Evolutionary conservation across 1,140 invertebrate genomes (phyloP).

Genomic region (Sycobia sp.): DNA sequence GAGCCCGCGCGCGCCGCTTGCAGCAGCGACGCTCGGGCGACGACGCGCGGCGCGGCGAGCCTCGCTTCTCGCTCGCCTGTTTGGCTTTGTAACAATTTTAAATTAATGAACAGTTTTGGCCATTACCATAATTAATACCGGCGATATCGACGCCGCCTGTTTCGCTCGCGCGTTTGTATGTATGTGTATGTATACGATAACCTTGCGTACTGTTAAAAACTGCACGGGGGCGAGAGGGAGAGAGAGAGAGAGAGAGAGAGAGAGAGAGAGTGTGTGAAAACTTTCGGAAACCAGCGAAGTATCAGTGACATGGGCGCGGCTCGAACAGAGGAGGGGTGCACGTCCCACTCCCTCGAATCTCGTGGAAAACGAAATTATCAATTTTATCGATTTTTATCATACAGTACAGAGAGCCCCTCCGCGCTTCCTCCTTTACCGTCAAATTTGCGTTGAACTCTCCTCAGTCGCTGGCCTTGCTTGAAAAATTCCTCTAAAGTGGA

Average conservation of each 20-base stretch:
- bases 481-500: too few species aligned
- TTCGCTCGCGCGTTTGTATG: conserved; percentile 33
- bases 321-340: too few species aligned
- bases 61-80: conserved; percentile 44
- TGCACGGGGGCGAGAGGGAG: not conserved
- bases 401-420: too few species aligned
- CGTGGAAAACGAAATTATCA: too few species aligned
- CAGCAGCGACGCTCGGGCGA: not conserved
- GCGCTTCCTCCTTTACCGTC: too few species aligned
- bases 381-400: too few species aligned
- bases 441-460: too few species aligned
- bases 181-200: not conserved
- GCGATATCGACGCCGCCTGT: conserved; percentile 43
- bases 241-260: not conserved
- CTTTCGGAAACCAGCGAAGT: not conserved
- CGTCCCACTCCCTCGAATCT: conserved; percentile 1
- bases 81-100: conserved; percentile 48
- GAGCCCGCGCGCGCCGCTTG: conserved; percentile 30
- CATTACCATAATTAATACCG: conserved; percentile 52
- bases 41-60: not conserved
- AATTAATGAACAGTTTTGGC: conserved; percentile 53
- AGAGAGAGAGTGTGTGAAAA: not conserved
- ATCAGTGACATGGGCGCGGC: too few species aligned
- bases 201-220: not conserved
- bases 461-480: too few species aligned